phyloP scores from a whole-genome alignment of 2,113 vertebrate species.

The Sardina pilchardus region DNA sequence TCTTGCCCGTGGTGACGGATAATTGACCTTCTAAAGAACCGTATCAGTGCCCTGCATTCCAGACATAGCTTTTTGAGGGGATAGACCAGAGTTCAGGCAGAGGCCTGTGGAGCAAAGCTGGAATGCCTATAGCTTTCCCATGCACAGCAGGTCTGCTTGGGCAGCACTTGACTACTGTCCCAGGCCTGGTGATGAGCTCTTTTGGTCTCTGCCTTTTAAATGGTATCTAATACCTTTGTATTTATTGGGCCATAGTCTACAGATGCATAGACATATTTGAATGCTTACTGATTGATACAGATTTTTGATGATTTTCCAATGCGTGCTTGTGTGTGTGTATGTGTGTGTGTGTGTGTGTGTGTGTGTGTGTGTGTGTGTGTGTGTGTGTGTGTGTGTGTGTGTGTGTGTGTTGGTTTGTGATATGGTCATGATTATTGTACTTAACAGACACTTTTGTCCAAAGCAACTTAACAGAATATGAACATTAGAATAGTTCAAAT shows the following conservation, averaged over 20 bases:
- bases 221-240: background rate
- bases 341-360: background rate
- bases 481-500: too few species aligned
- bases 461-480: too few species aligned
- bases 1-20: slow-evolving; percentile 43
- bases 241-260: background rate
- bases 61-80: slow-evolving; percentile 52
- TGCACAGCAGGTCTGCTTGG: background rate
- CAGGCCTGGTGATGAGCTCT: slow-evolving; percentile 53
- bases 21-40: slow-evolving; percentile 43
- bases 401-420: too few species aligned
- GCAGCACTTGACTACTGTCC: slow-evolving; percentile 40
- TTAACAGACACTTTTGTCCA: too few species aligned
- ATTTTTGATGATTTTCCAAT: background rate
- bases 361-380: background rate
- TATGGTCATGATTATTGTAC: too few species aligned
- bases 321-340: background rate
- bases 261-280: background rate
- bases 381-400: background rate
- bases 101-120: background rate
- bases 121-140: slow-evolving; percentile 21
- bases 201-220: background rate
- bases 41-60: slow-evolving; percentile 68
- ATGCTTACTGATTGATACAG: too few species aligned
- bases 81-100: slow-evolving; percentile 46